Conservation (phyloP, 1,140 invertebrate species). For the Papilio glaucus region DNA sequence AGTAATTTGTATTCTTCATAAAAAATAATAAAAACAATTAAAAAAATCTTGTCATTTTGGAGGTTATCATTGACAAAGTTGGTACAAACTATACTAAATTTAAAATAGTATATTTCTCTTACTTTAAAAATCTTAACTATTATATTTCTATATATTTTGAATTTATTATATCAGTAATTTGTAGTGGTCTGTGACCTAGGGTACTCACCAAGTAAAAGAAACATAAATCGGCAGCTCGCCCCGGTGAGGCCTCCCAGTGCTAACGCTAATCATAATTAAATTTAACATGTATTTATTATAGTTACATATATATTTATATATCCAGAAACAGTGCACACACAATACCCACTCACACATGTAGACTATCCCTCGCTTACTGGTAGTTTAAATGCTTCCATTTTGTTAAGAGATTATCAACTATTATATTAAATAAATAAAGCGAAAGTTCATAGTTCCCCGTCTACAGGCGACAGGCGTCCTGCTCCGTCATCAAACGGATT, state of each 20-base stretch:
- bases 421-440: slow-evolving; percentile 42
- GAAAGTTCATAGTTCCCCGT: slow-evolving; percentile 33
- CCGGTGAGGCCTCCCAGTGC: slow-evolving; percentile 52
- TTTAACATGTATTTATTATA: slow-evolving; percentile 50
- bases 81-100: no score
- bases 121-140: no score
- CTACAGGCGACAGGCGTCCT: neutral
- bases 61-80: no score
- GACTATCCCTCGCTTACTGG: slow-evolving; percentile 48
- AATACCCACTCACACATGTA: slow-evolving; percentile 44
- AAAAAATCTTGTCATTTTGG: no score
- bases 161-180: no score
- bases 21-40: no score
- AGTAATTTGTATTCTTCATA: no score
- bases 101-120: no score
- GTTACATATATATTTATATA: slow-evolving; percentile 66
- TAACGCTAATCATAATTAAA: slow-evolving; percentile 55
- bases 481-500: neutral
- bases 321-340: slow-evolving; percentile 54
- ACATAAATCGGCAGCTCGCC: slow-evolving; percentile 59
- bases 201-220: slow-evolving; percentile 70
- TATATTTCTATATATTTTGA: no score
- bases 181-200: neutral
- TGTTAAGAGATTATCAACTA: slow-evolving; percentile 67
- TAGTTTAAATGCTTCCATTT: slow-evolving; percentile 69